Percentiles rank a stretch among this genome's conserved stretches.
Evolutionary conservation across 2,113 vertebrate genomes (phyloP).

Genomic region (Laticauda colubrina): DNA sequence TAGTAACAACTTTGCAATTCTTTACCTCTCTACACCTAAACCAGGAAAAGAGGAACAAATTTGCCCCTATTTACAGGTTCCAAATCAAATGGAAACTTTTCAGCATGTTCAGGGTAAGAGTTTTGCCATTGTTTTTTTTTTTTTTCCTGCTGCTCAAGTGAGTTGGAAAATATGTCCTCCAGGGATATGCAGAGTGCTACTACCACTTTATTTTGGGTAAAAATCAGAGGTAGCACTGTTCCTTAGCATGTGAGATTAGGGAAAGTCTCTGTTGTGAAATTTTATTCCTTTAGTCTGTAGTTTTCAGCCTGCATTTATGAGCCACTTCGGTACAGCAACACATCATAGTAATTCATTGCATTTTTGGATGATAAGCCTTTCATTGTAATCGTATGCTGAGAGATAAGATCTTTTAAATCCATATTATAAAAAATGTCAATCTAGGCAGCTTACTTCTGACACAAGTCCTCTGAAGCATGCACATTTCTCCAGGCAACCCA

Average conservation of each 20-base stretch:
- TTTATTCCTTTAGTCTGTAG: background rate
- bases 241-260: constrained; percentile 17
- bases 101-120: background rate
- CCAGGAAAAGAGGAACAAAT: background rate
- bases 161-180: background rate
- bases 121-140: background rate
- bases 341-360: background rate
- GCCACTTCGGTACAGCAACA: background rate
- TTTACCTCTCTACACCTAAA: background rate
- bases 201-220: background rate
- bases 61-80: background rate
- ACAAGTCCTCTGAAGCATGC: background rate
- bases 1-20: background rate
- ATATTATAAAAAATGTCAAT: background rate
- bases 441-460: background rate
- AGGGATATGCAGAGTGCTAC: background rate
- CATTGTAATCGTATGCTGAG: background rate
- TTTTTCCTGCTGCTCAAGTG: background rate
- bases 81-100: background rate
- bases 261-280: background rate
- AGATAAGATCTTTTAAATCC: background rate
- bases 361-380: background rate
- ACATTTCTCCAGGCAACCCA: background rate
- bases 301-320: background rate
- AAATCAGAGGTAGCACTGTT: constrained; percentile 4